phyloP scores from a whole-genome alignment of 2,797 vertebrate species.

The Galagoides demidoff region DNA sequence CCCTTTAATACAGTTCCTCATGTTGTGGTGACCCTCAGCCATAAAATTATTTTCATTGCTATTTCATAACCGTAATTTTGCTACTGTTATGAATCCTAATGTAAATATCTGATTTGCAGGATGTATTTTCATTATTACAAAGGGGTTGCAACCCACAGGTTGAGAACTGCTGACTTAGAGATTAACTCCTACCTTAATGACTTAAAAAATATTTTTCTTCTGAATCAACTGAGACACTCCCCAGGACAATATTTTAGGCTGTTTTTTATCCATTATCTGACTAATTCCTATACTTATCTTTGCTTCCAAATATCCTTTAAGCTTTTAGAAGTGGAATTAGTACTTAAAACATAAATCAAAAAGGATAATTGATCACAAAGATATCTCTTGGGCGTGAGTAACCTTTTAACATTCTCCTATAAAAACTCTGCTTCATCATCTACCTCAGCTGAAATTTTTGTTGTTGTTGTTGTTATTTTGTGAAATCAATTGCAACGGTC shows the following conservation, averaged over 20 bases:
- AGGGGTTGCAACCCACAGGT: no score
- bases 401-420: constrained; percentile 50
- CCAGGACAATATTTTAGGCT: constrained; percentile 10
- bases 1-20: no score
- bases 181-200: constrained; percentile 20
- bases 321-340: constrained; percentile 31
- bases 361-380: constrained; percentile 41
- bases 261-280: constrained; percentile 44
- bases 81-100: no score
- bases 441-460: constrained; percentile 13
- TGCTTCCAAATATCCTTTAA: constrained; percentile 38
- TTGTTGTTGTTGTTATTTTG: neutral
- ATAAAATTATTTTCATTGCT: no score
- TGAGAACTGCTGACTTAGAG: neutral
- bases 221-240: neutral
- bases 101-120: no score
- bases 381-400: constrained; percentile 27
- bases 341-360: constrained; percentile 47
- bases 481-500: constrained; percentile 54
- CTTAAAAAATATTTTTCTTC: constrained; percentile 35
- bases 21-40: no score
- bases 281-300: constrained; percentile 20
- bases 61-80: no score
- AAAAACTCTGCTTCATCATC: constrained; percentile 48
- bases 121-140: no score